Evolutionary conservation across 1,140 invertebrate species (phyloP), one percentile per base, ranked within the genome.

Genomic region (Amyelois transitella): DNA sequence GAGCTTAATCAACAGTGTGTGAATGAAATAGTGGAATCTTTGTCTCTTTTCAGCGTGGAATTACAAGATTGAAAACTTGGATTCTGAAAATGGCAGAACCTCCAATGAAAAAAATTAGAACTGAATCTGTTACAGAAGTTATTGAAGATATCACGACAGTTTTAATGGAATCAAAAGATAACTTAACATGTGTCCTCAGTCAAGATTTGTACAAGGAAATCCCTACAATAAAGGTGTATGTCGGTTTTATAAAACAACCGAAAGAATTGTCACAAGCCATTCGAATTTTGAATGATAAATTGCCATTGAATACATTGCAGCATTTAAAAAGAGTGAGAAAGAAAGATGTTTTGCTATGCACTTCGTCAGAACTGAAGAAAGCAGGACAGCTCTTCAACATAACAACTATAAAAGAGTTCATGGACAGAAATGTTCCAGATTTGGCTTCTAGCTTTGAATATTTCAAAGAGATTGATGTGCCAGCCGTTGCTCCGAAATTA

Each of bases 291-390:
- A 91, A 90, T 75, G 75, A 87, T 64, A 90, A 86, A 55, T 66
- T 89, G 57, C 91, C 89, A 12, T 79, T 95, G 20, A 90, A 90
- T 1, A 81, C 88, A 14, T 89, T 96, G 17, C 86, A 89, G 24
- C 94, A 96, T 81, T 81, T 96, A 10, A 96, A 96, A 75, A 90
- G 95, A 50, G 93, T 94, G 2, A 88, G 88, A n/a, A 88, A 89
- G 5, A 85, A 81, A n/a, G 87, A 91, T 6, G 83, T 94, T 6
- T 70, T 95, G 7, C 63, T 95, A 8, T 91, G 91, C 95, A 8
- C 63, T 95, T 10, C 91, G 91, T 56, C 87, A 89, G 0, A 48
- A 48, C 17, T 76, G 18, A 59, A 67, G 0, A 61, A 63, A 5
- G 68, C 77, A n/a, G n/a, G n/a, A n/a, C n/a, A n/a, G n/a, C n/a